Conservation (phyloP, 1,140 invertebrate genomes). For the Scaptodrosophila lebanonensis region DNA sequence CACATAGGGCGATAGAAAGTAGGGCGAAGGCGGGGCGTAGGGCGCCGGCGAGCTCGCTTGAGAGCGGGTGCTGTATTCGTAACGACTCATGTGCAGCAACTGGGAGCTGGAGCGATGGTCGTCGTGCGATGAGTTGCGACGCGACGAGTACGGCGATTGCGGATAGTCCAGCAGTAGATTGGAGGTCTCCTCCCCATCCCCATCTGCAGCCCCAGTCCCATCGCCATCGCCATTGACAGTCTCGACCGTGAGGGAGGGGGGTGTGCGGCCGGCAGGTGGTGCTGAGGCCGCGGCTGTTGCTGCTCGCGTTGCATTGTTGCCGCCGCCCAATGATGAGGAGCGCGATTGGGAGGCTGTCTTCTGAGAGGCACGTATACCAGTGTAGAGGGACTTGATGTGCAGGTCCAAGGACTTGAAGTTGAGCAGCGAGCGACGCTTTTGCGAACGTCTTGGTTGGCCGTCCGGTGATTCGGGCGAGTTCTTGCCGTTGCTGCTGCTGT, state of each 20-base stretch:
- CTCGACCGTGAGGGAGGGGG: slow-evolving; percentile 69
- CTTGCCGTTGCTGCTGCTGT: slow-evolving; percentile 5
- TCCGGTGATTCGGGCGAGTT: background rate
- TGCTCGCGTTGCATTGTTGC: slow-evolving; percentile 6
- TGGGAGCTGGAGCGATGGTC: slow-evolving; percentile 44
- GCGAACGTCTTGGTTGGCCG: slow-evolving; percentile 14
- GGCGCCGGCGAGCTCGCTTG: slow-evolving; percentile 26
- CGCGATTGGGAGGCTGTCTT: slow-evolving; percentile 23
- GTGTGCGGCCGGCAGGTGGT: slow-evolving; percentile 14
- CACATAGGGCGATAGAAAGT: slow-evolving; percentile 49
- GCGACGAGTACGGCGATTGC: slow-evolving; percentile 48
- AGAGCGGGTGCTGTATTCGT: slow-evolving; percentile 31
- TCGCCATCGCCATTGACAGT: slow-evolving; percentile 60
- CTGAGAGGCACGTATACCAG: slow-evolving; percentile 39
- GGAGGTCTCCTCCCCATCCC: background rate
- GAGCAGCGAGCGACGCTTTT: slow-evolving; percentile 65
- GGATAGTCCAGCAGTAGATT: slow-evolving; percentile 51
- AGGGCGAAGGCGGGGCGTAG: slow-evolving; percentile 37
- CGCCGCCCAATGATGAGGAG: slow-evolving; percentile 24
- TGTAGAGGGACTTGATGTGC: slow-evolving; percentile 71
- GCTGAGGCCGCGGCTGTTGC: slow-evolving; percentile 5
- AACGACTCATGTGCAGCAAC: slow-evolving; percentile 30
- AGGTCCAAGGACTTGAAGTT: slow-evolving; percentile 75
- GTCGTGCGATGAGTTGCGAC: slow-evolving; percentile 39
- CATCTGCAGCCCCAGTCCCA: slow-evolving; percentile 34